A percentile compares a stretch with the other conserved stretches of the same genome.
Evolutionary conservation across 2,888 invertebrate species (phyloP).

Genomic region (Saturnia japonica): DNA sequence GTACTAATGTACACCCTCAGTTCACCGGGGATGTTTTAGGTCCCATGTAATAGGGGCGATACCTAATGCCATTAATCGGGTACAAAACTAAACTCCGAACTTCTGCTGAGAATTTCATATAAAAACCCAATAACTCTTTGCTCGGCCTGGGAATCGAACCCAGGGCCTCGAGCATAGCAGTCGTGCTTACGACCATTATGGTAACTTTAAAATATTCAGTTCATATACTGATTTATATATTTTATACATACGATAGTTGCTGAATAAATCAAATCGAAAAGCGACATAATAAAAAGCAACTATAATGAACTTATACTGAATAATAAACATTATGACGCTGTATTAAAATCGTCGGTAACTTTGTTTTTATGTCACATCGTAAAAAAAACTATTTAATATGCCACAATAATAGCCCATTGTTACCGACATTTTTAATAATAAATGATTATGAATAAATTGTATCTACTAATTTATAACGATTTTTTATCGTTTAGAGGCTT

Average conservation of each 20-base stretch:
- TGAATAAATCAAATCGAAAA: conserved; percentile 1
- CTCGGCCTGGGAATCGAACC: too few relatives aligned
- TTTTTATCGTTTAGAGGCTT: too few relatives aligned
- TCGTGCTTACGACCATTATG: too few relatives aligned
- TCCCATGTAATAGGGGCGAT: too few relatives aligned
- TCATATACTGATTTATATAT: neutral
- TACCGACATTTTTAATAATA: neutral
- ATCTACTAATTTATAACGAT: neutral
- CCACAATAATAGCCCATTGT: neutral
- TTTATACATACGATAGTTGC: neutral
- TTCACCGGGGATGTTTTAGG: too few relatives aligned
- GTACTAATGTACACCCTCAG: too few relatives aligned
- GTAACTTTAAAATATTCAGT: too few relatives aligned
- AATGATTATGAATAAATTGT: neutral
- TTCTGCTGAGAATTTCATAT: too few relatives aligned
- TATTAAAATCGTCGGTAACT: conserved; percentile 1
- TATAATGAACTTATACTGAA: neutral
- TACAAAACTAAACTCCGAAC: too few relatives aligned
- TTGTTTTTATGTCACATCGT: conserved; percentile 9
- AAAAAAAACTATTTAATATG: neutral
- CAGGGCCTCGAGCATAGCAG: too few relatives aligned
- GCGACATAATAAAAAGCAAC: neutral
- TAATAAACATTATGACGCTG: neutral
- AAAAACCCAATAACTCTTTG: too few relatives aligned
- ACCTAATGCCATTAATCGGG: too few relatives aligned